Evolutionary conservation across 2,888 invertebrate genomes (phyloP).

Genomic region (Synanthedon andrenaeformis): DNA sequence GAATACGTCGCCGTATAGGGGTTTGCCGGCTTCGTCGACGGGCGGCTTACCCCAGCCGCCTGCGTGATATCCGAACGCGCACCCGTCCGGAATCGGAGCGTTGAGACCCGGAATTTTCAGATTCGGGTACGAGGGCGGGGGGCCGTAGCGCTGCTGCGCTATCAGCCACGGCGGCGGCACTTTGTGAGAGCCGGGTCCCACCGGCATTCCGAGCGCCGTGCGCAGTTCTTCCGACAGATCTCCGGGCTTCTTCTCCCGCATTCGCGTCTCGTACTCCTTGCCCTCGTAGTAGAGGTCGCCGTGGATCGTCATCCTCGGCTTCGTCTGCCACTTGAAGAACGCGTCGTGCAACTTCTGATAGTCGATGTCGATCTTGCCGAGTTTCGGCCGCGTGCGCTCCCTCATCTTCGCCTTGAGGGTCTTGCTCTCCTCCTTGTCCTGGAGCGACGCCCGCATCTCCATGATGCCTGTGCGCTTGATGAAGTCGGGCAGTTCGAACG

Average conservation of each 20-base stretch:
- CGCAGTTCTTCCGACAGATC: slow-evolving; percentile 95
- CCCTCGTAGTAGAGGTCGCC: slow-evolving; percentile 99
- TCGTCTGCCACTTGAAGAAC: slow-evolving; percentile 99
- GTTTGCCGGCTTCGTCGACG: slow-evolving; percentile 97
- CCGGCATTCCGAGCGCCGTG: slow-evolving; percentile 98
- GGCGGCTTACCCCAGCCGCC: slow-evolving; percentile 99
- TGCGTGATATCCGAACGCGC: slow-evolving; percentile 98
- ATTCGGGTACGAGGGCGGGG: slow-evolving; percentile 98
- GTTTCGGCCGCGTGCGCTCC: slow-evolving; percentile 94
- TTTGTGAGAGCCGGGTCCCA: slow-evolving; percentile 92
- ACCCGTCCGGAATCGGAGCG: slow-evolving; percentile 97
- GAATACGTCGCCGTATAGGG: slow-evolving; percentile 98
- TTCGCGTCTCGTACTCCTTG: slow-evolving; percentile 97
- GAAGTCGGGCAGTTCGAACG: slow-evolving; percentile 98
- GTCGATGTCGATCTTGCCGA: slow-evolving; percentile 99
- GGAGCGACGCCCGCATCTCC: slow-evolving; percentile 98
- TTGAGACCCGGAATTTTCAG: slow-evolving; percentile 97
- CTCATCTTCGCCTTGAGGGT: slow-evolving; percentile 97
- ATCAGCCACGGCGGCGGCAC: slow-evolving; percentile 96
- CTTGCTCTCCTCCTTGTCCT: slow-evolving; percentile 96
- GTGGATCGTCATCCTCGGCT: slow-evolving; percentile 98
- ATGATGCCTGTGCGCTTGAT: slow-evolving; percentile 99
- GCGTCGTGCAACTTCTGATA: slow-evolving; percentile 99
- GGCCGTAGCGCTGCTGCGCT: slow-evolving; percentile 98
- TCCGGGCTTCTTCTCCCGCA: slow-evolving; percentile 99